phyloP scores from a whole-genome alignment of 1,140 invertebrate species.

The Araneus ventricosus region DNA sequence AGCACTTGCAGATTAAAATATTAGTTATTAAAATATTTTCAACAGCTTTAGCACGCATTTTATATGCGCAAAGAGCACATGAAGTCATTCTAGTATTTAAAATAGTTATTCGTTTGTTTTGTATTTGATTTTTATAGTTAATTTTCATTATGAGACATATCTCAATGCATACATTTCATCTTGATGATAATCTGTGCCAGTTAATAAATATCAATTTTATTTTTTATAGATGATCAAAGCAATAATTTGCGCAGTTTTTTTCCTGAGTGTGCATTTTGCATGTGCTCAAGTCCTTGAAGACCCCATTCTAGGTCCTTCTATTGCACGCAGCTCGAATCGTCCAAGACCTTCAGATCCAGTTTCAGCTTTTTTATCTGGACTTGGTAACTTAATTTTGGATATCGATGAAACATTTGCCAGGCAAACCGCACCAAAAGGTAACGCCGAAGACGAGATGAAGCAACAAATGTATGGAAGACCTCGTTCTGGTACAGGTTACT shows the following conservation, averaged over 20 bases:
- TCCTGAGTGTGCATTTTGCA: neutral
- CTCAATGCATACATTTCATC: too few species aligned
- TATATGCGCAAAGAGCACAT: too few species aligned
- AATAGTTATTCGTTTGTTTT: too few species aligned
- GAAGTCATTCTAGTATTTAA: too few species aligned
- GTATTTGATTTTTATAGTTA: too few species aligned
- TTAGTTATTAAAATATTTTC: too few species aligned
- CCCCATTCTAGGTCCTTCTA: neutral
- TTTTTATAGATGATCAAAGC: constrained; percentile 1
- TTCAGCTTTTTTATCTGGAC: neutral
- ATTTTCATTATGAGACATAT: too few species aligned
- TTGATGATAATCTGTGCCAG: too few species aligned
- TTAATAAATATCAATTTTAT: too few species aligned
- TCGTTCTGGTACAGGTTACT: neutral
- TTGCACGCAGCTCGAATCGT: neutral
- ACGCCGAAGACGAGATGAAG: neutral
- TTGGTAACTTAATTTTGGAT: neutral
- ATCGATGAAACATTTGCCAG: constrained; percentile 34
- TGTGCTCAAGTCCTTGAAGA: neutral
- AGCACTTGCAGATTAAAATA: too few species aligned
- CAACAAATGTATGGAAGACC: constrained; percentile 12
- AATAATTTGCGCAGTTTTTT: neutral
- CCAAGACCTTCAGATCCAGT: neutral
- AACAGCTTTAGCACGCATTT: too few species aligned
- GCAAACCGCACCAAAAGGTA: constrained; percentile 36